phyloP scores from a whole-genome alignment of 1,140 invertebrate species.

The Apis florea region DNA sequence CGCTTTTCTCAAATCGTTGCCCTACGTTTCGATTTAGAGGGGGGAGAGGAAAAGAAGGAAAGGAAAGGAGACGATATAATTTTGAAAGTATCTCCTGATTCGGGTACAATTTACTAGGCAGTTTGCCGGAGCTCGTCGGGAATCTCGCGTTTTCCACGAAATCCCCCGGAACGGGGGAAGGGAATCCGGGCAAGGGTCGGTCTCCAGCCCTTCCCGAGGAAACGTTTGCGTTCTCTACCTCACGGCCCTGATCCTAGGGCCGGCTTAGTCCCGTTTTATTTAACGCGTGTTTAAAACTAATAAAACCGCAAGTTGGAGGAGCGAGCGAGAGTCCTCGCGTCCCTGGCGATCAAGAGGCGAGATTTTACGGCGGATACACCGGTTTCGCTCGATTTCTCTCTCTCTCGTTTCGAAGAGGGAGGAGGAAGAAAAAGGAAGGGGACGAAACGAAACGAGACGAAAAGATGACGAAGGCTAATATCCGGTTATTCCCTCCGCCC shows the following conservation, averaged over 20 bases:
- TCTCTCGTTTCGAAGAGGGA: neutral
- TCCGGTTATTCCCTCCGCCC: slow-evolving; percentile 9
- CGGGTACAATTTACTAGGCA: slow-evolving; percentile 57
- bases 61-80: slow-evolving; percentile 30
- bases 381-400: neutral
- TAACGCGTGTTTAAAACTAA: slow-evolving; percentile 80
- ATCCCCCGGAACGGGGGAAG: slow-evolving; percentile 44
- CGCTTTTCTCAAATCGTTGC: too few species aligned
- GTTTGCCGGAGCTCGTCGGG: slow-evolving; percentile 33
- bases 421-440: neutral
- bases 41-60: too few species aligned
- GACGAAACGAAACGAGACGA: slow-evolving; percentile 15
- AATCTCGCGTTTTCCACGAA: slow-evolving; percentile 55
- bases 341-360: slow-evolving; percentile 60
- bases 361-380: slow-evolving; percentile 54
- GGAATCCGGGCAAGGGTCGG: slow-evolving; percentile 34
- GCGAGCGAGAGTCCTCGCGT: too few species aligned
- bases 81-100: slow-evolving; percentile 55
- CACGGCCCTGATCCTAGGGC: slow-evolving; percentile 61
- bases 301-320: slow-evolving; percentile 69
- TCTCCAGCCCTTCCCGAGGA: slow-evolving; percentile 26
- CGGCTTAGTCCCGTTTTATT: slow-evolving; percentile 75
- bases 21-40: too few species aligned
- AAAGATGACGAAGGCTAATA: slow-evolving; percentile 52
- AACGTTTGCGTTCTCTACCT: slow-evolving; percentile 59